A percentile compares a stretch with the other conserved stretches of the same genome.
phyloP scores from a whole-genome alignment of 2,888 invertebrate species.

The Drosophila hawaiiensis region DNA sequence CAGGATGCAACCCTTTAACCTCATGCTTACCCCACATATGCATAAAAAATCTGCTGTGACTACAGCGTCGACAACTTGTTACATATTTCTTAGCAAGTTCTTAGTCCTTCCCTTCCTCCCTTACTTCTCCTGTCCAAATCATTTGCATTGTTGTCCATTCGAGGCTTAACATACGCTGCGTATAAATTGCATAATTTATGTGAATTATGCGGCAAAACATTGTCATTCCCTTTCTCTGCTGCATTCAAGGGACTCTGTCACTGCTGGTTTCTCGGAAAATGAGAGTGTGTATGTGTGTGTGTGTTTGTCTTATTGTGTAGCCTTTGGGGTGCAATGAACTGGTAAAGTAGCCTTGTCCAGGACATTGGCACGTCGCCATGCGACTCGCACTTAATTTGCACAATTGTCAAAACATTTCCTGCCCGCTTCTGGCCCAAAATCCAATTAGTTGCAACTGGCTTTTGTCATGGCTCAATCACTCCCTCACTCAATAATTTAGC shows the following conservation, averaged over 20 bases:
- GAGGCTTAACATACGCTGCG: constrained; percentile 74
- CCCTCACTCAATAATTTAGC: constrained; percentile 61
- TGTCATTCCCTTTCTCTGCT: constrained; percentile 25
- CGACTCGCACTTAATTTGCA: constrained; percentile 69
- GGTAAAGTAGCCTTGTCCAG: constrained; percentile 75
- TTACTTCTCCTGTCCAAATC: constrained; percentile 6
- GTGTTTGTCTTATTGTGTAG: constrained; percentile 35
- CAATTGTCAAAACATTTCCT: constrained; percentile 79
- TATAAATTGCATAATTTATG: constrained; percentile 83
- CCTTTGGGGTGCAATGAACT: constrained; percentile 78
- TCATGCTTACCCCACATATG: constrained; percentile 28
- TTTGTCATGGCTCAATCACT: constrained; percentile 68
- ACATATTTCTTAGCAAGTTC: constrained; percentile 60
- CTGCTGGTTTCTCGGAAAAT: constrained; percentile 30
- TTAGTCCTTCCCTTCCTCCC: constrained; percentile 14
- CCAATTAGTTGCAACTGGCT: constrained; percentile 69
- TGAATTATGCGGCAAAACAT: constrained; percentile 80
- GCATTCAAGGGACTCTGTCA: constrained; percentile 31
- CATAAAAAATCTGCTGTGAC: constrained; percentile 53
- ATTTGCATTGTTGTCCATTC: constrained; percentile 67
- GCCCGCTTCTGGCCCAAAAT: constrained; percentile 61
- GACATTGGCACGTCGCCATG: constrained; percentile 71
- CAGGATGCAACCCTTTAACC: constrained; percentile 47
- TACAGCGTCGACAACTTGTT: constrained; percentile 66
- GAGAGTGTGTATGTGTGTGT: neutral